These are phyloP conservation scores for Acestrorhynchus altus DNA, from an alignment of 2,797 vertebrate species.

Conservation along the genomic window DNA sequence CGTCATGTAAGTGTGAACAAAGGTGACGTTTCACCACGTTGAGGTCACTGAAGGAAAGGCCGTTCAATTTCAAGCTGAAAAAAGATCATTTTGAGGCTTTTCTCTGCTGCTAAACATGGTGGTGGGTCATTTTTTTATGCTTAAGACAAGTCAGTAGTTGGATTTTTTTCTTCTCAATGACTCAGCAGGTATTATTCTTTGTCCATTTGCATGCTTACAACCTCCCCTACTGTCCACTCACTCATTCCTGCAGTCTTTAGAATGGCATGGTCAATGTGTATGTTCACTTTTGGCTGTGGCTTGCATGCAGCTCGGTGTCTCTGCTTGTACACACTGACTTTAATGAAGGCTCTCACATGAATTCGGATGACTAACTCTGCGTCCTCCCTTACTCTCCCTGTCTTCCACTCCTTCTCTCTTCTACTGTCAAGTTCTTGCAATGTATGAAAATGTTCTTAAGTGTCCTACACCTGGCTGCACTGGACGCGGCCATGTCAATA, in stretches of 20 bases:
- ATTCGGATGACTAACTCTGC: slow-evolving; percentile 71
- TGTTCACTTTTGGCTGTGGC: background rate
- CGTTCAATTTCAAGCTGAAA: too few relatives aligned
- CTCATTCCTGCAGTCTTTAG: background rate
- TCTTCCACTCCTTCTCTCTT: slow-evolving; percentile 86
- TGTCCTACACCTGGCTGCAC: slow-evolving; percentile 99
- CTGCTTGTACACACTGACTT: slow-evolving; percentile 15
- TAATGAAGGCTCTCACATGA: slow-evolving; percentile 38
- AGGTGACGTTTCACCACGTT: too few relatives aligned
- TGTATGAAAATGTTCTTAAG: slow-evolving; percentile 99
- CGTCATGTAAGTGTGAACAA: too few relatives aligned
- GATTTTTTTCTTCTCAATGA: background rate
- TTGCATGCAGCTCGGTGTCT: slow-evolving; percentile 43
- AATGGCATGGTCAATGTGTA: slow-evolving; percentile 25
- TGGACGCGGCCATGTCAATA: slow-evolving; percentile 99
- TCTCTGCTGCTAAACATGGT: too few relatives aligned
- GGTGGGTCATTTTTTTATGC: too few relatives aligned
- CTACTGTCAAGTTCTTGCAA: slow-evolving; percentile 95
- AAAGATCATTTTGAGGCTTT: too few relatives aligned
- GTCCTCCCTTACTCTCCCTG: slow-evolving; percentile 84
- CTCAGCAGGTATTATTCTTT: background rate
- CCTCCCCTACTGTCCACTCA: background rate
- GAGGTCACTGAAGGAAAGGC: too few relatives aligned
- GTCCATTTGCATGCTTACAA: background rate
- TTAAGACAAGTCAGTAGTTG: too few relatives aligned